These are phyloP conservation scores for Nemurella pictetii DNA, from an alignment of 2,888 invertebrate genomes.

Conservation along the genomic window DNA sequence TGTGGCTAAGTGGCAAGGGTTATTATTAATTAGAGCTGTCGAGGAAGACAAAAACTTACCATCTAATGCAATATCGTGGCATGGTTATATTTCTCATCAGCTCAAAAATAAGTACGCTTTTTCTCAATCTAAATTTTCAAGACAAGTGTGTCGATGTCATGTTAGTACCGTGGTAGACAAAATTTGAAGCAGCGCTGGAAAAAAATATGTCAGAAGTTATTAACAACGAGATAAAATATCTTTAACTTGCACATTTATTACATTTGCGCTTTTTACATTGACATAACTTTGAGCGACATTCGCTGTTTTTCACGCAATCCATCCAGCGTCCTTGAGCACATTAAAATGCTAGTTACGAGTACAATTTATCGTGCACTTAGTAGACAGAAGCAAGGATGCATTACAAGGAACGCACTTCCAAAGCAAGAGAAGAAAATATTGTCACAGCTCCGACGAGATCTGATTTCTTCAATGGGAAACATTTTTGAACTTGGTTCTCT, in stretches of 20 bases:
- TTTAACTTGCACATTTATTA: no score
- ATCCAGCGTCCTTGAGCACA: no score
- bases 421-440: neutral
- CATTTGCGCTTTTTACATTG: neutral
- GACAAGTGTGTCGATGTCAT: no score
- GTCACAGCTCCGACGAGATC: neutral
- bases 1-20: neutral
- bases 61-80: no score
- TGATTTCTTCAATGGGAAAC: constrained; percentile 15
- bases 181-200: no score
- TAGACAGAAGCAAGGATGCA: neutral
- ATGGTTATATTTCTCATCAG: no score
- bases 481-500: constrained; percentile 9
- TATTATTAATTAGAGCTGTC: neutral
- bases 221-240: no score
- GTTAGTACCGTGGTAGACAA: no score
- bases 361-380: neutral
- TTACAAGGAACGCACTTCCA: neutral
- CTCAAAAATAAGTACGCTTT: no score
- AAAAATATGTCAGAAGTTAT: no score
- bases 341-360: neutral
- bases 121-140: no score
- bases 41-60: neutral
- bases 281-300: neutral
- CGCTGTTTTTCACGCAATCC: neutral